Base-by-base conservation (phyloP, 2,888 invertebrate genomes). In the Cryptus viduatorius region DNA sequence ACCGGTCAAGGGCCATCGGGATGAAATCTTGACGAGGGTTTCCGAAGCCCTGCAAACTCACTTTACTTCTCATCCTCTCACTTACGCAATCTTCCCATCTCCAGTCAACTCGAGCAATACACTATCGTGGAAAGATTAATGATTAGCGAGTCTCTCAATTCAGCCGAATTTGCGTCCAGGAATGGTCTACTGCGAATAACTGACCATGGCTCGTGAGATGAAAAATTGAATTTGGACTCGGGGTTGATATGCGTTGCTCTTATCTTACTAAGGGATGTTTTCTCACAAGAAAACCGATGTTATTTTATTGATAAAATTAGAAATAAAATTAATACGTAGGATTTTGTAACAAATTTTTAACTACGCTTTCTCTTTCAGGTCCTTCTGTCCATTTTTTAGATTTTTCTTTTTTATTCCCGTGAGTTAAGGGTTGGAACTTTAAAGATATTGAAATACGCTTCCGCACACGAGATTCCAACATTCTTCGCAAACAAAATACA, bases 1-100 rank as follows among this genome's bases (percentile, higher is more conserved):
- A 64, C 61, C 61, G 37, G 75, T 81, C 83, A 86, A 83, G 84
- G 79, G 86, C 86, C 81, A 89, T 88, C 82, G 85, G 83, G 84
- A 86, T 79, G 77, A 87, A 87, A 89, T 88, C 87, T 86, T 85
- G 86, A 87, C 83, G 78, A 84, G 84, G 86, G 88, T 76, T 68
- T 42, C 31, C 24, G 10, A 24, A 24, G 12, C 68, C 69, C 69
- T 61, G 53, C 42, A 61, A 75, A 46, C 68, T 59, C 29, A 29
- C 44, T 50, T 42, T 71, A 48, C 64, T 48, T 71, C 64, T 53
- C 61, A 65, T 46, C 16, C 44, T 64, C 31, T 29, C 59, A 61
- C 67, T 24, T 24, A 46, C 46, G 73, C 73, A 46, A 48, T 73
- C 46, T 59, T 31, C 75, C 37, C 71, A 24, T 61, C 46, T 61